A percentile compares a stretch with the other conserved stretches of the same genome.
Conservation (phyloP, 1,140 invertebrate genomes). For the Chionoecetes opilio region DNA sequence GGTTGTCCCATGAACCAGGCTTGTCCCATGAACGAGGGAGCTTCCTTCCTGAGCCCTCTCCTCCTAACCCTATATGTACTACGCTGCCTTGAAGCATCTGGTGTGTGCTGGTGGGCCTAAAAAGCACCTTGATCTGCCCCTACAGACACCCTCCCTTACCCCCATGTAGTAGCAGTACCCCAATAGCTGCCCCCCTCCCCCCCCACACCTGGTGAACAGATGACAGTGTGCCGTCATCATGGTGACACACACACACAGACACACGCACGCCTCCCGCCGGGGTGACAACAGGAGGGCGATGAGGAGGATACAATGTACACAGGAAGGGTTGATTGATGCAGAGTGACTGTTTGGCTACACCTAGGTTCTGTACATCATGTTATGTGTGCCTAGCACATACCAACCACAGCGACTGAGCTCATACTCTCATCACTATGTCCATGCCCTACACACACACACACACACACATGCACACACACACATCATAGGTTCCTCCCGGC, state of each 20-base stretch:
- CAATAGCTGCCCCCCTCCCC: not conserved
- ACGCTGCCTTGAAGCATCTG: no score
- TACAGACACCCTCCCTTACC: no score
- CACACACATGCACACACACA: not conserved
- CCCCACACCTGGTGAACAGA: not conserved
- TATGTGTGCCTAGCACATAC: constrained; percentile 70
- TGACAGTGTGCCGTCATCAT: no score
- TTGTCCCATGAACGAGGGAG: no score
- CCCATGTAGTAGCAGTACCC: not conserved
- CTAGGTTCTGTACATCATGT: constrained; percentile 60
- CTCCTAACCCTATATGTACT: no score
- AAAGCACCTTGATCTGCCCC: no score
- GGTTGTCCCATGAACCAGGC: no score
- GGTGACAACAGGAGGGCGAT: not conserved
- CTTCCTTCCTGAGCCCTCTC: no score
- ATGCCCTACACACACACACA: not conserved
- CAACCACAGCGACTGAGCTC: constrained; percentile 35
- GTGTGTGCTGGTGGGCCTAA: no score
- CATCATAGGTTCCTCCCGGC: not conserved
- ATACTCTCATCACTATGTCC: constrained; percentile 6
- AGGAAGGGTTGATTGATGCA: constrained; percentile 49
- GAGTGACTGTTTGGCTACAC: constrained; percentile 34
- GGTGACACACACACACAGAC: no score
- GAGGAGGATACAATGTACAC: constrained; percentile 57
- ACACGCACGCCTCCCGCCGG: not conserved